These are phyloP conservation scores for Sebastes glaucus DNA, from an alignment of 2,797 vertebrate genomes.

Conservation along the genomic window DNA sequence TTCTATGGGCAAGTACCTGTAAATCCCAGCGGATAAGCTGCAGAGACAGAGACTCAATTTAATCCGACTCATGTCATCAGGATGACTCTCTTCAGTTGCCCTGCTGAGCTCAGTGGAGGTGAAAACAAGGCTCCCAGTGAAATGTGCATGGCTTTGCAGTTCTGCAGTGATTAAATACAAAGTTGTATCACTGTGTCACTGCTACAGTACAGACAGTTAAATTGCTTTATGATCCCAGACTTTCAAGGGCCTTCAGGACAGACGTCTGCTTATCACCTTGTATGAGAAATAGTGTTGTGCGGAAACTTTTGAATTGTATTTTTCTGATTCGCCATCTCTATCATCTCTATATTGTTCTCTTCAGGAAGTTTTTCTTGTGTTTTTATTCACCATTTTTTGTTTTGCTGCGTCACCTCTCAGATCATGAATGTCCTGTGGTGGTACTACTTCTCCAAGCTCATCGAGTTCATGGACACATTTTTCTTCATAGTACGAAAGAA, in stretches of 20 bases:
- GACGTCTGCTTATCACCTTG: background rate
- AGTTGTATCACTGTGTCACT: conserved; percentile 7
- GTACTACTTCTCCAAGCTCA: conserved; percentile 99
- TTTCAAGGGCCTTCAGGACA: background rate
- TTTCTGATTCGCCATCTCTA: background rate
- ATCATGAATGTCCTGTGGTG: conserved; percentile 94
- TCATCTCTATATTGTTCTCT: background rate
- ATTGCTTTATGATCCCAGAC: conserved; percentile 23
- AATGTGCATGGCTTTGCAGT: conserved; percentile 44
- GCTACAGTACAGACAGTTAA: background rate
- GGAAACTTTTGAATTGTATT: background rate
- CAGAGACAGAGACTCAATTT: conserved; percentile 48
- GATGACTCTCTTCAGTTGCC: conserved; percentile 30
- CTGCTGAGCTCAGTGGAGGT: conserved; percentile 23
- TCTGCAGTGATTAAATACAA: conserved; percentile 39
- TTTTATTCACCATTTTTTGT: background rate
- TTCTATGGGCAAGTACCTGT: conserved; percentile 38
- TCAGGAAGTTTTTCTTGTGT: background rate
- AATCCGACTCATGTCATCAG: conserved; percentile 55
- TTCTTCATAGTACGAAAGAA: conserved; percentile 98
- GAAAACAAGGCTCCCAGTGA: conserved; percentile 41
- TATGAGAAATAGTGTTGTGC: background rate
- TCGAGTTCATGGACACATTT: conserved; percentile 98
- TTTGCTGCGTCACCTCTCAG: conserved; percentile 67
- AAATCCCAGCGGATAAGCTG: conserved; percentile 63